These are phyloP conservation scores for Hecatera dysodea DNA, from an alignment of 2,888 invertebrate species.

Conservation along the genomic window DNA sequence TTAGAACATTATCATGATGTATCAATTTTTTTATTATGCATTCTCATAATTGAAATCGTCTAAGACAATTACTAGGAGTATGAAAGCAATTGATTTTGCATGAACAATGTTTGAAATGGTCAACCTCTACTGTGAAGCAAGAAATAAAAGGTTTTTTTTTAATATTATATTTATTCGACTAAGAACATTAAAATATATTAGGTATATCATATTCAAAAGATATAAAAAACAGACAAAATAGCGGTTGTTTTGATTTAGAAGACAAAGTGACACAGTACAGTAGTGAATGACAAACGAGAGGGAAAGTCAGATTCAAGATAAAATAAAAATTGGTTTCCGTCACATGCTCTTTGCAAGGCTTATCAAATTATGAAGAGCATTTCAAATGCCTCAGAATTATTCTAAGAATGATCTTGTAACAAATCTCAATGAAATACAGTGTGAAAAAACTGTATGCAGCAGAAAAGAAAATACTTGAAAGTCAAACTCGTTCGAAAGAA, in stretches of 20 bases:
- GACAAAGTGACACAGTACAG: neutral
- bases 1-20: too few species aligned
- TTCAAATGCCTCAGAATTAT: conserved; percentile 2
- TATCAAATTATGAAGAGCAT: conserved; percentile 18
- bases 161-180: neutral
- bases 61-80: too few species aligned
- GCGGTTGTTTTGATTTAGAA: too few species aligned
- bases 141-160: too few species aligned
- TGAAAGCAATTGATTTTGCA: too few species aligned
- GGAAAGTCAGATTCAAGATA: neutral
- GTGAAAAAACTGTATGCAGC: conserved; percentile 10
- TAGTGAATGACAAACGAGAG: neutral
- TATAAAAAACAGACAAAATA: too few species aligned
- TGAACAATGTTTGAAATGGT: too few species aligned
- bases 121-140: too few species aligned
- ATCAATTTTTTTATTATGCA: too few species aligned
- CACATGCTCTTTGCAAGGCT: conserved; percentile 22
- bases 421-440: conserved; percentile 22
- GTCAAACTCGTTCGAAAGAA: conserved; percentile 31
- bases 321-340: neutral
- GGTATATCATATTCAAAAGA: neutral
- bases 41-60: too few species aligned
- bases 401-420: conserved; percentile 15
- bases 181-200: too few species aligned
- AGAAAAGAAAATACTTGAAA: conserved; percentile 38